Conservation (phyloP, 2,888 invertebrate genomes). For the Cephus rjabovi region DNA sequence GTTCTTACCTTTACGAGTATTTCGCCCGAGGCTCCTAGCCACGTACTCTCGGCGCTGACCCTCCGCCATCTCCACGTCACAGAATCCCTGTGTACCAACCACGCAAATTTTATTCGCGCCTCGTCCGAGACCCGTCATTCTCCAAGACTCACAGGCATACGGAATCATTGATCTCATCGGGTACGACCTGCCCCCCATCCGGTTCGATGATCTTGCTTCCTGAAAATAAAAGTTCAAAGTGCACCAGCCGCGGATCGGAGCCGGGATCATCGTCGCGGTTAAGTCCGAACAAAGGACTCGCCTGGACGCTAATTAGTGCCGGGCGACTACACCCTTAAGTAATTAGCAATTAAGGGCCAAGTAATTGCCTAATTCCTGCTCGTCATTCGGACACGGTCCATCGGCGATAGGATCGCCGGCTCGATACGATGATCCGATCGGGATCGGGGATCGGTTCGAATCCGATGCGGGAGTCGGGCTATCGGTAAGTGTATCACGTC, state of each 20-base stretch:
- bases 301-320: constrained; percentile 11
- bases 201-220: too few species aligned
- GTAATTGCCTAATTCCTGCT: constrained; percentile 50
- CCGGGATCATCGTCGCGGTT: constrained; percentile 6
- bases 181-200: too few species aligned
- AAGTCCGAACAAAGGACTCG: constrained; percentile 5
- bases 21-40: not conserved
- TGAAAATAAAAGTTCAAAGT: not conserved
- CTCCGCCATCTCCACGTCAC: too few species aligned
- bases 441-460: not conserved
- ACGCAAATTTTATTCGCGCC: too few species aligned
- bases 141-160: too few species aligned
- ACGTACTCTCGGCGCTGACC: too few species aligned
- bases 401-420: constrained; percentile 40
- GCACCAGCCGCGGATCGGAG: not conserved
- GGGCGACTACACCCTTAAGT: constrained; percentile 24
- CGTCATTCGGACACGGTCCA: constrained; percentile 43
- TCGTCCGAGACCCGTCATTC: too few species aligned
- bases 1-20: not conserved
- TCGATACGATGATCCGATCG: not conserved
- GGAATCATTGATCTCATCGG: too few species aligned
- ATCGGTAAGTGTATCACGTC: constrained; percentile 7
- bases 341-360: constrained; percentile 49
- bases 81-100: too few species aligned
- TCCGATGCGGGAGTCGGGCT: constrained; percentile 2